These are phyloP conservation scores for Squalus acanthias DNA, from an alignment of 2,797 vertebrate species.

Conservation along the genomic window DNA sequence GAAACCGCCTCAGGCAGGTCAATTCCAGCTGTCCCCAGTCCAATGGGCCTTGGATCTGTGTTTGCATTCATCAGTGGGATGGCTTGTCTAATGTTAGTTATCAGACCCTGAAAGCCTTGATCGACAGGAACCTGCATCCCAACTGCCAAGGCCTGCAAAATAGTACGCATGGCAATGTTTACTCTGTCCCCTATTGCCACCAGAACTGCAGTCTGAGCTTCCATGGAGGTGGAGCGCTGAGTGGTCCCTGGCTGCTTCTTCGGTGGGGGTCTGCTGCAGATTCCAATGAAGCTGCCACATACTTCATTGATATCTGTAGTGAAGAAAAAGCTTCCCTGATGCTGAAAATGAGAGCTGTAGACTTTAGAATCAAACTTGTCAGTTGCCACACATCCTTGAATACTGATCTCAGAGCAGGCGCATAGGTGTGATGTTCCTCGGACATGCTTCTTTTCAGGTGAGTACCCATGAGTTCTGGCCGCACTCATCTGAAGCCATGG, in stretches of 20 bases:
- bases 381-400: neutral
- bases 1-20: too few relatives aligned
- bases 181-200: neutral
- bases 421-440: neutral
- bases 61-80: neutral
- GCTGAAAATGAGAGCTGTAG: neutral
- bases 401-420: too few relatives aligned
- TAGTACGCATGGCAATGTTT: neutral
- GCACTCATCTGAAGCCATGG: neutral
- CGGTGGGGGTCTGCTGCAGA: neutral
- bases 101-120: neutral
- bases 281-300: neutral
- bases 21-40: too few relatives aligned
- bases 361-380: neutral
- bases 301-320: neutral
- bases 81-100: neutral
- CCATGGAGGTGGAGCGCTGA: neutral
- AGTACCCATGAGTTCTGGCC: too few relatives aligned
- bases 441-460: too few relatives aligned
- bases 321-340: neutral
- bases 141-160: neutral
- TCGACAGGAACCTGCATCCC: neutral
- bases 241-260: neutral
- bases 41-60: too few relatives aligned
- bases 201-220: neutral